phyloP scores from a whole-genome alignment of 2,113 vertebrate species.

The Oryzias javanicus region DNA sequence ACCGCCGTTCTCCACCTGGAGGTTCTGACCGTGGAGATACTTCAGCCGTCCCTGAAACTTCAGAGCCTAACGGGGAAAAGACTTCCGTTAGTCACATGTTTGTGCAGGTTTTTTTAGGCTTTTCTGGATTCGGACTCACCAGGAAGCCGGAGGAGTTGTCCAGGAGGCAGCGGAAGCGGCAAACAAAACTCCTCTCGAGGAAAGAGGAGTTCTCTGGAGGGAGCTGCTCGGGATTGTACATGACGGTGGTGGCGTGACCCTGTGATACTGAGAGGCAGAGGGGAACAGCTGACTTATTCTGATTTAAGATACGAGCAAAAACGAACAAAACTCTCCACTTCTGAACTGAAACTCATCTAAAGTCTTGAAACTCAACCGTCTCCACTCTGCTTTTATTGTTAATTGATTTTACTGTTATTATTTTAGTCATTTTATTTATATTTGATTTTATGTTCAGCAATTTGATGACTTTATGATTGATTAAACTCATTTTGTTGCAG shows the following conservation, averaged over 20 bases:
- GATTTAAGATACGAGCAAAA: no score
- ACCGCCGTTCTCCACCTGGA: constrained; percentile 45
- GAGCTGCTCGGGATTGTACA: constrained; percentile 64
- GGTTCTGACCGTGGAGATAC: constrained; percentile 71
- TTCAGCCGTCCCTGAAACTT: constrained; percentile 79
- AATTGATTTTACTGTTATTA: no score
- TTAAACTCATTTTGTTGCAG: no score
- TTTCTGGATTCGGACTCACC: constrained; percentile 28
- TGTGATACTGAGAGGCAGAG: constrained; percentile 28
- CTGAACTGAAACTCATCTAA: no score
- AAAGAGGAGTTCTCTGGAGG: constrained; percentile 81
- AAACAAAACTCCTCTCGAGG: constrained; percentile 81
- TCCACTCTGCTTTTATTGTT: no score
- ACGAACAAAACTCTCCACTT: no score
- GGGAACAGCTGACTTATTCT: neutral
- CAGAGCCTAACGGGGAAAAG: constrained; percentile 61
- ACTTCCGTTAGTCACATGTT: neutral
- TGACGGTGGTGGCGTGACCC: constrained; percentile 2
- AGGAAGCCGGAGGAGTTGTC: constrained; percentile 84
- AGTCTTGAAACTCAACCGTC: no score
- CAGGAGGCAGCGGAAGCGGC: constrained; percentile 82
- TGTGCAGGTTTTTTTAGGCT: neutral
- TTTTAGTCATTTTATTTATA: no score
- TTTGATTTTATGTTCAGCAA: no score
- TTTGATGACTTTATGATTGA: no score